Evolutionary conservation across 2,888 invertebrate genomes (phyloP), one percentile per base, ranked within the genome.

Genomic region (Lymantria dispar): DNA sequence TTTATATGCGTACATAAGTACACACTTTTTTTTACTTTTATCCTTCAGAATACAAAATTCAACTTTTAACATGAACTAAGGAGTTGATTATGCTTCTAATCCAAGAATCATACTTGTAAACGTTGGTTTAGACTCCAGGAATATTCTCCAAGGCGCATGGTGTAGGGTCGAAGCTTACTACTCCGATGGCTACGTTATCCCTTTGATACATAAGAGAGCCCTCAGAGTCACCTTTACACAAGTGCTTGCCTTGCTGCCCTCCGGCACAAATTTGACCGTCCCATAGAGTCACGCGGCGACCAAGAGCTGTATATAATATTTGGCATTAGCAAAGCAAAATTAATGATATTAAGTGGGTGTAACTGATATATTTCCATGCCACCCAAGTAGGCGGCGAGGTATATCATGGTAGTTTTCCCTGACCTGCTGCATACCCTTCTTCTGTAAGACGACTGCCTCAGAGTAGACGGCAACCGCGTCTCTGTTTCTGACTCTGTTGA

Each of bases 51-150:
- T n/a, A n/a, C n/a, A n/a, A n/a, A n/a, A n/a, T n/a, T n/a, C n/a
- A n/a, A n/a, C n/a, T n/a, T n/a, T n/a, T n/a, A n/a, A 22, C 5
- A 22, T 3, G 5, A 22, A 22, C 42, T 67, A 64, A 52, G 64
- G 50, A 14, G 48, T 44, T n/a, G 33, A 72, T 70, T 0, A 22
- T 68, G 40, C 8, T 60, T 47, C 37, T 59, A 22, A 94, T 94
- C 94, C 94, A 95, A 0, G 86, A 78, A n/a, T 88, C 70, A 65
- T 93, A 94, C 45, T 92, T 85, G 29, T 78, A 71, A 0, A 94
- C 93, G 61, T 89, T 92, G 0, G 94, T 94, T 68, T 94, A 95
- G 8, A 95, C 92, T 0, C 93, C 94, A 0, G 94, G 94, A 80
- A 92, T 91, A 29, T 89, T 86, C 9, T 78, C 76, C 71, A 83